These are phyloP conservation scores for Scalopus aquaticus DNA, from an alignment of 2,113 vertebrate species.

Conservation along the genomic window DNA sequence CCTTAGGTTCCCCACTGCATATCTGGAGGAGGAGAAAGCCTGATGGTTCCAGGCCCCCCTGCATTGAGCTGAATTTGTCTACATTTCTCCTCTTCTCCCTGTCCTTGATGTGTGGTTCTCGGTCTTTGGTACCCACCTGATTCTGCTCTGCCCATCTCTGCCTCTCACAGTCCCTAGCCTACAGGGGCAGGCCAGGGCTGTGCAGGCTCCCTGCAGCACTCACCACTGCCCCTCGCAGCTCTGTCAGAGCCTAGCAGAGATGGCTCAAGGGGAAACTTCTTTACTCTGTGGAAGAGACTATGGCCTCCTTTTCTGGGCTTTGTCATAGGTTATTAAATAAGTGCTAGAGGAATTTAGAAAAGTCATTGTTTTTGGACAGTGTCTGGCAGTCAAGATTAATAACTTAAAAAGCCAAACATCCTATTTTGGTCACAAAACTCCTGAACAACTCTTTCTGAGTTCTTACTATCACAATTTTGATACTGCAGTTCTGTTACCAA, in stretches of 20 bases:
- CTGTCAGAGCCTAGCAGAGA: background rate
- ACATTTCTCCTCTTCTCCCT: background rate
- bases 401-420: background rate
- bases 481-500: background rate
- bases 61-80: background rate
- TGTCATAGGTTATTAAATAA: background rate
- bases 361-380: background rate
- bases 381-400: conserved; percentile 11
- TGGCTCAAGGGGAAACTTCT: background rate
- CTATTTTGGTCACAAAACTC: background rate
- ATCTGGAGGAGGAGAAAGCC: background rate
- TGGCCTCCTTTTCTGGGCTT: background rate
- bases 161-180: background rate
- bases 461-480: background rate
- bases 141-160: background rate
- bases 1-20: background rate
- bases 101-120: background rate
- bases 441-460: background rate
- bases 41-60: background rate
- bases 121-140: background rate
- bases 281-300: background rate
- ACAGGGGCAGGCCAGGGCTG: background rate
- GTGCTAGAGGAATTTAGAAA: background rate
- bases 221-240: background rate
- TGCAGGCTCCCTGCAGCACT: background rate